Percentiles rank a stretch among this genome's conserved stretches.
Evolutionary conservation across 2,797 vertebrate genomes (phyloP).

Genomic region (Yasuhikotakia modesta): DNA sequence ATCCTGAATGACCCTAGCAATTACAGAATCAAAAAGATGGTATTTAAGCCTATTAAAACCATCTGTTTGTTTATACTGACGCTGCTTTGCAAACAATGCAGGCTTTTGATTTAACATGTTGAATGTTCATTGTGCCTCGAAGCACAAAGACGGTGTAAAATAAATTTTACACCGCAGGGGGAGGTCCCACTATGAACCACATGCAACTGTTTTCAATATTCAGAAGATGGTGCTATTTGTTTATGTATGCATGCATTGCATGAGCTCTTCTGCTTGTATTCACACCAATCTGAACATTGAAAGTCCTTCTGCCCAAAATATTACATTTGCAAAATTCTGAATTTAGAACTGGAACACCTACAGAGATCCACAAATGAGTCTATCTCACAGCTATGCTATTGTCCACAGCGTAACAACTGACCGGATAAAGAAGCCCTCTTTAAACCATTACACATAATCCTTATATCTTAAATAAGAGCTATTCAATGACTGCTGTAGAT

Average conservation of each 20-base stretch:
- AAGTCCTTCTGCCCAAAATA: slow-evolving; percentile 8
- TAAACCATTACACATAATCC: slow-evolving; percentile 3
- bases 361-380: background rate
- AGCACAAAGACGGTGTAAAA: background rate
- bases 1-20: background rate
- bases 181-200: slow-evolving; percentile 66
- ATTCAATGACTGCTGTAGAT: slow-evolving; percentile 49
- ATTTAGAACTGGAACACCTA: background rate
- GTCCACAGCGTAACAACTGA: background rate
- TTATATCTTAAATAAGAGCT: slow-evolving; percentile 11
- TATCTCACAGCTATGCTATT: background rate
- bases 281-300: slow-evolving; percentile 46
- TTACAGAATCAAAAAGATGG: background rate
- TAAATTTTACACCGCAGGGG: slow-evolving; percentile 38
- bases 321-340: slow-evolving; percentile 17
- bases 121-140: background rate
- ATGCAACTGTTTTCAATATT: slow-evolving; percentile 73
- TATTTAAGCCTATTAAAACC: background rate
- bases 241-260: slow-evolving; percentile 77
- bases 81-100: background rate
- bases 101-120: background rate
- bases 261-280: slow-evolving; percentile 74
- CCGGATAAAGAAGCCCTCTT: slow-evolving; percentile 8
- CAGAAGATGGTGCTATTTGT: slow-evolving; percentile 80
- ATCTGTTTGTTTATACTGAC: background rate